phyloP scores from a whole-genome alignment of 2,888 invertebrate species.

The Notocelia uddmanniana region DNA sequence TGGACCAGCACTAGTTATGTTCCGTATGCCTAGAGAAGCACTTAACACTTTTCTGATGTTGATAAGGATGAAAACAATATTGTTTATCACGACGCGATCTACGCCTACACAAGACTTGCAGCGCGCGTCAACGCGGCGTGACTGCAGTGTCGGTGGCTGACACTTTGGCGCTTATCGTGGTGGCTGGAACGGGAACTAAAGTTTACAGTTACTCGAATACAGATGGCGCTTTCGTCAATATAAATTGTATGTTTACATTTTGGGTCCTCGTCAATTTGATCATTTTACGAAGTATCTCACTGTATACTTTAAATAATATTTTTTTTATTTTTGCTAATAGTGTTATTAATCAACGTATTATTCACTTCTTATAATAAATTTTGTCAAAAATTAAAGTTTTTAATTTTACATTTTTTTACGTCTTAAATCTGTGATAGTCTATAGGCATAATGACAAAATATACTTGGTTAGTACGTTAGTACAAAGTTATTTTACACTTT shows the following conservation, averaged over 20 bases:
- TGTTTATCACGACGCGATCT: constrained; percentile 79
- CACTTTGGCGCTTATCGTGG: constrained; percentile 71
- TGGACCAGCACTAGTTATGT: constrained; percentile 61
- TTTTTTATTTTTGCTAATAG: no score
- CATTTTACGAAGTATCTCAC: not conserved
- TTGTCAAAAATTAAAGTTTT: no score
- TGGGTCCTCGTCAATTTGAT: not conserved
- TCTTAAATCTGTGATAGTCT: no score
- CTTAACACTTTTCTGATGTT: constrained; percentile 66
- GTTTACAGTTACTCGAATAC: constrained; percentile 44
- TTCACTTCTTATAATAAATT: no score
- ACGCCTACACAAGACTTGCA: constrained; percentile 80
- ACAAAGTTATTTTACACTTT: no score
- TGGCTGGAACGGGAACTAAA: constrained; percentile 62
- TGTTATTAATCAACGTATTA: no score
- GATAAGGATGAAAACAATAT: constrained; percentile 76
- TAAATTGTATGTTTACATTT: constrained; percentile 44
- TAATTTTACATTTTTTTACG: no score
- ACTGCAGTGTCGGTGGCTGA: constrained; percentile 82
- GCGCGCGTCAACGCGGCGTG: constrained; percentile 85
- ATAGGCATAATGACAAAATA: no score
- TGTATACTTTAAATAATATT: not conserved
- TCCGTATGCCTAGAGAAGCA: constrained; percentile 53
- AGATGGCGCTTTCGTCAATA: constrained; percentile 68
- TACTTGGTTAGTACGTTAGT: no score